phyloP scores from a whole-genome alignment of 2,797 vertebrate species.

The Pelodytes ibericus region DNA sequence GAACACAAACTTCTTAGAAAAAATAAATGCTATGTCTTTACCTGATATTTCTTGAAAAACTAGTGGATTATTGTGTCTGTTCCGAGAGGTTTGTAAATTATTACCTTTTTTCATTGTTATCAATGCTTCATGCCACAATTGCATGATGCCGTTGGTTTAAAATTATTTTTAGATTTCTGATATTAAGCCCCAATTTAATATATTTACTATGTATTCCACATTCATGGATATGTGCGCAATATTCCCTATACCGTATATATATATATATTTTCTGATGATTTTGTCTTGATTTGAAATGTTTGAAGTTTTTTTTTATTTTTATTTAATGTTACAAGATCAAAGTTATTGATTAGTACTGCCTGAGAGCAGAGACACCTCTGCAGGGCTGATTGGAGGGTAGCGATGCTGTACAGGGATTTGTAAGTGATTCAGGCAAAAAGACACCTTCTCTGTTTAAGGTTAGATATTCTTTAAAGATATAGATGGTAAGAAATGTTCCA shows the following conservation, averaged over 20 bases:
- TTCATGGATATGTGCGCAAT: neutral
- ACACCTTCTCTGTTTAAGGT: neutral
- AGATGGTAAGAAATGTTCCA: neutral
- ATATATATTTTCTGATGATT: constrained; percentile 14
- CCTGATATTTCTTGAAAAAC: constrained; percentile 23
- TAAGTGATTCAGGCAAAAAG: constrained; percentile 4
- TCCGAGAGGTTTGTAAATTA: neutral
- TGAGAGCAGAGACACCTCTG: constrained; percentile 39
- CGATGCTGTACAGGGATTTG: constrained; percentile 27
- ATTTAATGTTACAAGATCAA: constrained; percentile 47
- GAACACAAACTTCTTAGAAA: constrained; percentile 35
- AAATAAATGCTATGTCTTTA: no score
- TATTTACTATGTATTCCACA: neutral
- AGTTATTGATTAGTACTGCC: constrained; percentile 46
- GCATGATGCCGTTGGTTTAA: neutral
- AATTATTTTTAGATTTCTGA: constrained; percentile 15
- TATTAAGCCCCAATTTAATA: constrained; percentile 7
- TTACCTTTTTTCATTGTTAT: neutral
- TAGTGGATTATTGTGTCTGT: neutral
- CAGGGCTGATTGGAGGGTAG: constrained; percentile 24
- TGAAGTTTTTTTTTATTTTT: constrained; percentile 10
- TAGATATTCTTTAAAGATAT: neutral
- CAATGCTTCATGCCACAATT: neutral
- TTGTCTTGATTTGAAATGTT: constrained; percentile 25
- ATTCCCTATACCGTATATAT: no score